phyloP scores from a whole-genome alignment of 1,140 invertebrate species.

The Philotrypesis tridentata region DNA sequence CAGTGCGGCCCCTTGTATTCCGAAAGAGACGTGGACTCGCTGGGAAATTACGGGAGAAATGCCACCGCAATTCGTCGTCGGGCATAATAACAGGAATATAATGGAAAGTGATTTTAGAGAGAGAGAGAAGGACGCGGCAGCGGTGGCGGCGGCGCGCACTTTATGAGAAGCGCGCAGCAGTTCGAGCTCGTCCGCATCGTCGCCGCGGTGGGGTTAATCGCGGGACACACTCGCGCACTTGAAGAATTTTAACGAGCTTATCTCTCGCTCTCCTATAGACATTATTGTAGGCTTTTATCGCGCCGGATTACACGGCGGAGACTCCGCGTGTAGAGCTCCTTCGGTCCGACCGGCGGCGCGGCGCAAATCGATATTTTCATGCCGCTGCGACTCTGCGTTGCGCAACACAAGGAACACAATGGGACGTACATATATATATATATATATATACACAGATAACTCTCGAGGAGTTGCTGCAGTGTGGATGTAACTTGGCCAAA shows the following conservation, averaged over 20 bases:
- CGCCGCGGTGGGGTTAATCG: not conserved
- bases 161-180: no score
- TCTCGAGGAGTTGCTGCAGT: not conserved
- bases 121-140: not conserved
- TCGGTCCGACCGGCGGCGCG: no score
- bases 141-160: no score
- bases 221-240: not conserved
- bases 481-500: not conserved
- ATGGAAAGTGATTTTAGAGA: conserved; percentile 39
- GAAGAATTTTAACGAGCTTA: conserved; percentile 17
- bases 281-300: not conserved
- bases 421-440: no score
- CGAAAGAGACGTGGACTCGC: not conserved
- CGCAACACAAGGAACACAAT: not conserved
- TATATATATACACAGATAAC: no score
- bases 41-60: conserved; percentile 16
- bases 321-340: not conserved
- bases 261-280: not conserved
- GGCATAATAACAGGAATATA: conserved; percentile 10
- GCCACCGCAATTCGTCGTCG: conserved; percentile 1
- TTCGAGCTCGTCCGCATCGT: not conserved
- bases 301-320: not conserved
- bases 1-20: not conserved
- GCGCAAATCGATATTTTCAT: not conserved
- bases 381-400: not conserved